A percentile compares a stretch with the other conserved stretches of the same genome.
Conservation (phyloP, 2,797 vertebrate species). For the Glyptemys insculpta region DNA sequence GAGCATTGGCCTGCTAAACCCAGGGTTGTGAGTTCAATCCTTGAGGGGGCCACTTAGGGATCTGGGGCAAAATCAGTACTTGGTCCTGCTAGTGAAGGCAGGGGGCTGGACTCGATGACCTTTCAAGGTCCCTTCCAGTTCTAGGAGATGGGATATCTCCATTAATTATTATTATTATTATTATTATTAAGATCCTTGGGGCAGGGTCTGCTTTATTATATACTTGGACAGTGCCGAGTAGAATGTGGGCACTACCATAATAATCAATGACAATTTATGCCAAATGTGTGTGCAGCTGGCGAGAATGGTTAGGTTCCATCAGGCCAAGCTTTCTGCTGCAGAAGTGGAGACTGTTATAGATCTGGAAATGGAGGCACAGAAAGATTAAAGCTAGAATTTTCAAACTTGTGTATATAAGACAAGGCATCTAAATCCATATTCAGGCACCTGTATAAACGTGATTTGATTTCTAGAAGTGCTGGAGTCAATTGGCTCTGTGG, state of each 20-base stretch:
- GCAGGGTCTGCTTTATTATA: neutral
- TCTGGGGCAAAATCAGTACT: too few relatives aligned
- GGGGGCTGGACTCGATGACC: too few relatives aligned
- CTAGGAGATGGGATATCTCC: too few relatives aligned
- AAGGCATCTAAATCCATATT: neutral
- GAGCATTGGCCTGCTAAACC: too few relatives aligned
- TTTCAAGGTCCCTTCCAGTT: too few relatives aligned
- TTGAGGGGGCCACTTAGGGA: too few relatives aligned
- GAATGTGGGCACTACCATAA: neutral
- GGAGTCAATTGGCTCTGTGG: accelerated
- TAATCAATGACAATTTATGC: neutral
- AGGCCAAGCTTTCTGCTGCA: neutral
- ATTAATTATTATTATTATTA: too few relatives aligned
- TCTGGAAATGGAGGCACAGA: neutral
- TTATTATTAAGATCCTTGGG: too few relatives aligned
- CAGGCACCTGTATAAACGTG: neutral
- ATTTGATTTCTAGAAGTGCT: accelerated
- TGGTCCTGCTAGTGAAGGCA: too few relatives aligned
- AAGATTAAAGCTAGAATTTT: neutral
- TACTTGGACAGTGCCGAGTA: neutral
- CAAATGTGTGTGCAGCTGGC: neutral
- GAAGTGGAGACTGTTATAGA: neutral
- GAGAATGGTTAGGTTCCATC: neutral
- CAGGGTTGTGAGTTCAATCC: too few relatives aligned
- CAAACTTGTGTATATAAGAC: accelerated